phyloP scores from a whole-genome alignment of 2,797 vertebrate genomes.

The Myripristis jacobus region DNA sequence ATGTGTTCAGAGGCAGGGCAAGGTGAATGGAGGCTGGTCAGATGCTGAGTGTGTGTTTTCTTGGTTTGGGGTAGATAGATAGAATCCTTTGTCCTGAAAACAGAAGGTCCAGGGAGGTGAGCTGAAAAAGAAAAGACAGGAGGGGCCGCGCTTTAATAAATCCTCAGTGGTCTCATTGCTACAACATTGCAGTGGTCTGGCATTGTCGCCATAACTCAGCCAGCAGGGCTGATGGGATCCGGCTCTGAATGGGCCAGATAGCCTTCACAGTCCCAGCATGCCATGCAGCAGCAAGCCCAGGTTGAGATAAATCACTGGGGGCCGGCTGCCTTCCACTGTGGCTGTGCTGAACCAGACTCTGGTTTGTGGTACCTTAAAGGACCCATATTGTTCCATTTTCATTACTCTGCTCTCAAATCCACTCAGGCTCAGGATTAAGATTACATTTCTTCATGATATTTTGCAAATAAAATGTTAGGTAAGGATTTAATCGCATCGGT shows the following conservation, averaged over 20 bases:
- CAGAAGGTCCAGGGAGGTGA: constrained; percentile 40
- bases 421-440: too few species aligned
- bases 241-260: constrained; percentile 76
- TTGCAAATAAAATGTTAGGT: too few species aligned
- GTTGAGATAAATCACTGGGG: constrained; percentile 70
- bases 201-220: constrained; percentile 77
- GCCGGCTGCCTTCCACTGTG: constrained; percentile 39
- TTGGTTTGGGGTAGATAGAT: constrained; percentile 44
- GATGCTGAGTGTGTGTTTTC: constrained; percentile 68
- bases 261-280: constrained; percentile 73
- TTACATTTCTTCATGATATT: too few species aligned
- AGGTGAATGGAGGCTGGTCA: constrained; percentile 35
- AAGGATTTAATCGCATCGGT: too few species aligned
- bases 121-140: constrained; percentile 62
- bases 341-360: constrained; percentile 47
- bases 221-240: constrained; percentile 76
- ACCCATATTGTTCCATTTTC: constrained; percentile 7
- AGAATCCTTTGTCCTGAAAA: constrained; percentile 52
- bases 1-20: constrained; percentile 25
- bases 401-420: too few species aligned
- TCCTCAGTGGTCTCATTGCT: constrained; percentile 71
- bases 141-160: constrained; percentile 71
- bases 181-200: constrained; percentile 71
- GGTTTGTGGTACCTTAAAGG: constrained; percentile 24
- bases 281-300: constrained; percentile 41